phyloP scores from a whole-genome alignment of 2,888 invertebrate species.

The Tuta absoluta region DNA sequence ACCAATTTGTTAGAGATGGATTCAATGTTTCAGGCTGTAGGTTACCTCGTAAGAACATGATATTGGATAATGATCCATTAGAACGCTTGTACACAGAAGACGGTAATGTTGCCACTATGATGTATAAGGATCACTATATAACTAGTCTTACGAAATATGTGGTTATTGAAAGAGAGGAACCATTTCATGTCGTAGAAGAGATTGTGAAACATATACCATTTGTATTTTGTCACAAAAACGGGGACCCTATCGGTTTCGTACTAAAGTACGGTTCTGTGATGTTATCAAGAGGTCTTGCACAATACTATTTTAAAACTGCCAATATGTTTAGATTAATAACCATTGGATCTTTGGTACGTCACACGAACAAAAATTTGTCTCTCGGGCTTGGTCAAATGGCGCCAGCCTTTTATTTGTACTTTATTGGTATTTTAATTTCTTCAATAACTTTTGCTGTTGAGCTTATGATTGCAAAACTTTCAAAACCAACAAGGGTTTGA shows the following conservation, averaged over 20 bases:
- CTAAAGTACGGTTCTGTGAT: neutral
- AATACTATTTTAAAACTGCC: neutral
- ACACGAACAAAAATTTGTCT: neutral
- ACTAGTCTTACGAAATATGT: neutral
- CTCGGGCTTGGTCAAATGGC: neutral
- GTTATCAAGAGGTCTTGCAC: neutral
- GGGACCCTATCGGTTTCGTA: neutral
- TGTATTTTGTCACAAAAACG: neutral
- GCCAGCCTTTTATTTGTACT: neutral
- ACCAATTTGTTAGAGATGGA: neutral
- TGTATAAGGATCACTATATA: neutral
- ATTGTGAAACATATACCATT: neutral
- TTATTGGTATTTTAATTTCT: constrained; percentile 1
- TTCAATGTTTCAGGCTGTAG: neutral
- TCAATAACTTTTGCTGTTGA: neutral
- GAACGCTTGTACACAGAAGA: neutral
- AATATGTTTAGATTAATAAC: neutral
- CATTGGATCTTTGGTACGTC: neutral
- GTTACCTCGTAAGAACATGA: neutral
- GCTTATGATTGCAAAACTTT: neutral
- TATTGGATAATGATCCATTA: neutral
- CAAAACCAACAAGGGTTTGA: neutral
- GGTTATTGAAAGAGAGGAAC: neutral
- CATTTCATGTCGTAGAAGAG: neutral
- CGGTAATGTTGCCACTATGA: neutral